Base-by-base conservation (phyloP, 2,888 invertebrate genomes). In the Pammene aurita region DNA sequence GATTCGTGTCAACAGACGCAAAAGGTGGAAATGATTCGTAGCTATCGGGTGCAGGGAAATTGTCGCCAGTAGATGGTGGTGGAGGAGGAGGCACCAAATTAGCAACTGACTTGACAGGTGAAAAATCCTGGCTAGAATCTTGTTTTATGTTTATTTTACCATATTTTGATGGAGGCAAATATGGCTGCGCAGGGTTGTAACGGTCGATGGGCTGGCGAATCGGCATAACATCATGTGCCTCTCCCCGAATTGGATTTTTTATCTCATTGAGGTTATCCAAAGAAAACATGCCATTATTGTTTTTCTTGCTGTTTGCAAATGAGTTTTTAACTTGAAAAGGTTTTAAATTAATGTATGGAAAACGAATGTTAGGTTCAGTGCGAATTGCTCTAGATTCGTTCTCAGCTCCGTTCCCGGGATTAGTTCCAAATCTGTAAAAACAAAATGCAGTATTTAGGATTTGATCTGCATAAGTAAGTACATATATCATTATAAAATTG, bases 171-270 rank as follows among this genome's bases (percentile, higher is more conserved):
- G 82, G 82, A 0, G 91, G 91, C 69, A 93, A 81, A 77, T 92
- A 91, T 1, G 93, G 90, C 73, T 92, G 91, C 5, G 92, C 92
- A n/a, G 93, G 90, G 77, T 93, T 93, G 73, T 90, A 93, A 16
- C 93, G 84, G 71, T 93, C 93, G 62, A 92, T 80, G 6, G 83
- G 83, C 62, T 84, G 83, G 48, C 79, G 80, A 73, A 77, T 73
- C 16, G 79, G 72, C 18, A 74, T 77, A 2, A 84, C 74, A 66
- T 92, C 92, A 75, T 92, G 88, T 44, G 87, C 88, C 78, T 93
- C 93, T 6, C 93, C 93, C 74, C 91, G 80, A 2, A 90, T 85
- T 1, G 92, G 92, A 72, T 85, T 79, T 72, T 82, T 84, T 16
- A 88, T 75, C 10, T 88, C 87, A 46, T 82, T 80, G 67, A 90